Evolutionary conservation across 2,797 vertebrate species (phyloP).

Genomic region (Bothrops alternatus): DNA sequence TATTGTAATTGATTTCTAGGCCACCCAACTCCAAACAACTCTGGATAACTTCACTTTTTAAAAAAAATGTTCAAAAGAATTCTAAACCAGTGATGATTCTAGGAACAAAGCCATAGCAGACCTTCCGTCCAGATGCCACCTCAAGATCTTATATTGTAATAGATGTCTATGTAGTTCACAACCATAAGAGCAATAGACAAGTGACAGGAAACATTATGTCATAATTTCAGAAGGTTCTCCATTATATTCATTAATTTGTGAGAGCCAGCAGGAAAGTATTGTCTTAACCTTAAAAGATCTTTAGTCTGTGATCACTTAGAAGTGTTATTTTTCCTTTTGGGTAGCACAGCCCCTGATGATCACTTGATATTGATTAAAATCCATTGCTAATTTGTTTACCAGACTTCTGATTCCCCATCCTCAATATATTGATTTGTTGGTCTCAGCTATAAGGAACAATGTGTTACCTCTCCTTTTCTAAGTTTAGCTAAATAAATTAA

Average conservation of each 20-base stretch:
- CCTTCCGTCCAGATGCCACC: background rate
- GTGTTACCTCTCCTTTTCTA: background rate
- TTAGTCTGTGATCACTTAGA: background rate
- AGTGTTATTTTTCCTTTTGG: background rate
- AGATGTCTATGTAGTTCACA: background rate
- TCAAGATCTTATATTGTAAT: background rate
- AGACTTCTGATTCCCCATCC: background rate
- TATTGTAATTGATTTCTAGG: background rate
- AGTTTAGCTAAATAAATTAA: background rate
- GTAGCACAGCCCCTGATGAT: background rate
- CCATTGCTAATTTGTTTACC: background rate
- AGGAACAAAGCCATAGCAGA: background rate
- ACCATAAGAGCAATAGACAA: background rate
- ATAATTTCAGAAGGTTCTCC: background rate
- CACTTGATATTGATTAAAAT: background rate
- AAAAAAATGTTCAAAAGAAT: background rate
- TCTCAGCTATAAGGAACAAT: background rate
- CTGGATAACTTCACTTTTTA: background rate
- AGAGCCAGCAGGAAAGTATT: background rate
- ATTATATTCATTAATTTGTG: background rate
- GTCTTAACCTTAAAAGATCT: background rate
- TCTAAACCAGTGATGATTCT: background rate
- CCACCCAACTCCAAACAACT: background rate
- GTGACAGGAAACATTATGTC: background rate
- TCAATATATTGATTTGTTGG: background rate